These are phyloP conservation scores for Noctua fimbriata DNA, from an alignment of 2,888 invertebrate species.

Conservation along the genomic window DNA sequence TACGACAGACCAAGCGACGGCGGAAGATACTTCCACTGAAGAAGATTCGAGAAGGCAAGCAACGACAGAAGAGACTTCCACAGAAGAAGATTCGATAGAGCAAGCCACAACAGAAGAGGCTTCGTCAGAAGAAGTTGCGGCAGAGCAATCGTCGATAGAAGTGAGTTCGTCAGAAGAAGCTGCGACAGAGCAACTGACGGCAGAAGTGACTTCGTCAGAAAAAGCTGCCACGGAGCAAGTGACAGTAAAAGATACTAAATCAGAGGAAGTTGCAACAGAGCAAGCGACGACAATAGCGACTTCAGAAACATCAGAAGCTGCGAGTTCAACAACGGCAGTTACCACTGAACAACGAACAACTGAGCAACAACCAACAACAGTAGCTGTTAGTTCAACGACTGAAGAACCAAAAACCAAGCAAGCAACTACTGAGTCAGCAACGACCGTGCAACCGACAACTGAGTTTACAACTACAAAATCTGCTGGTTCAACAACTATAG, in stretches of 20 bases:
- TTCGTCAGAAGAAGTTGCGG: neutral
- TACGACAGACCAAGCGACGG: neutral
- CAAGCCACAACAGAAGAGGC: too few relatives aligned
- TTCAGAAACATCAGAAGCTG: neutral
- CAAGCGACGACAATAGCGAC: neutral
- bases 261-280: neutral
- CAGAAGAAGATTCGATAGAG: neutral
- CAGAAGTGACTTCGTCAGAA: neutral
- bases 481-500: neutral
- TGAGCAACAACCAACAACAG: neutral
- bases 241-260: neutral
- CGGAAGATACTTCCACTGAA: neutral
- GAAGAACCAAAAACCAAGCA: too few relatives aligned
- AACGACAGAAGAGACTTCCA: neutral
- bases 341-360: neutral
- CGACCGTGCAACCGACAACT: neutral
- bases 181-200: neutral
- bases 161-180: neutral
- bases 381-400: neutral
- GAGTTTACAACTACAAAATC: neutral
- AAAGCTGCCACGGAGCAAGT: neutral
- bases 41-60: neutral
- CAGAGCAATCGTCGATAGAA: neutral
- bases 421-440: neutral
- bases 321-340: neutral